Percentiles rank a stretch among this genome's conserved stretches.
These are phyloP conservation scores for Gila robusta DNA, from an alignment of 2,797 vertebrate genomes.

Conservation along the genomic window DNA sequence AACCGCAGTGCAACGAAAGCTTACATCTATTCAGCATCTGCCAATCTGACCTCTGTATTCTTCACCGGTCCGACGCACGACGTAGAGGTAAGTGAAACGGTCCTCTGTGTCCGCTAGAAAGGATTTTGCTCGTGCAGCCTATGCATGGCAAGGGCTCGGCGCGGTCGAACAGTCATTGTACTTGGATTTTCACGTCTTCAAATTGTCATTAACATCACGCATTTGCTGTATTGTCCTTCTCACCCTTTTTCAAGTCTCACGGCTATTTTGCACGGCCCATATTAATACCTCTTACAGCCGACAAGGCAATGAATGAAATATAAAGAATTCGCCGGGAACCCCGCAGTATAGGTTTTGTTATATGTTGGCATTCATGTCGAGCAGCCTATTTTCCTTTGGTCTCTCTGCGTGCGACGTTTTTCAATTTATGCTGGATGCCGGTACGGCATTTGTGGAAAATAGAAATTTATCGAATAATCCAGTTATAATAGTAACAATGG, in stretches of 20 bases:
- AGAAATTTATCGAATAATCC: background rate
- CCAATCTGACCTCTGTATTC: constrained; percentile 40
- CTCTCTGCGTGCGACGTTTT: constrained; percentile 36
- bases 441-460: background rate
- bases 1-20: constrained; percentile 35
- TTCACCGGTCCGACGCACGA: constrained; percentile 41
- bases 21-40: constrained; percentile 58
- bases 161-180: constrained; percentile 11
- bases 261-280: constrained; percentile 65
- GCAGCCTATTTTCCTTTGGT: background rate
- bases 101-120: background rate
- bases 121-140: background rate
- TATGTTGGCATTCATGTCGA: constrained; percentile 24
- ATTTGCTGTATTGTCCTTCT: background rate
- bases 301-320: constrained; percentile 43
- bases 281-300: constrained; percentile 51
- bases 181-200: constrained; percentile 5
- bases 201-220: constrained; percentile 17
- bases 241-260: constrained; percentile 37
- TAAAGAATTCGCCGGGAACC: constrained; percentile 10
- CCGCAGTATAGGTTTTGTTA: constrained; percentile 15
- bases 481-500: background rate
- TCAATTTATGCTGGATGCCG: background rate
- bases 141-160: background rate
- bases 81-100: constrained; percentile 37